These are phyloP conservation scores for Serinus canaria DNA, from an alignment of 2,113 vertebrate genomes.

Conservation along the genomic window DNA sequence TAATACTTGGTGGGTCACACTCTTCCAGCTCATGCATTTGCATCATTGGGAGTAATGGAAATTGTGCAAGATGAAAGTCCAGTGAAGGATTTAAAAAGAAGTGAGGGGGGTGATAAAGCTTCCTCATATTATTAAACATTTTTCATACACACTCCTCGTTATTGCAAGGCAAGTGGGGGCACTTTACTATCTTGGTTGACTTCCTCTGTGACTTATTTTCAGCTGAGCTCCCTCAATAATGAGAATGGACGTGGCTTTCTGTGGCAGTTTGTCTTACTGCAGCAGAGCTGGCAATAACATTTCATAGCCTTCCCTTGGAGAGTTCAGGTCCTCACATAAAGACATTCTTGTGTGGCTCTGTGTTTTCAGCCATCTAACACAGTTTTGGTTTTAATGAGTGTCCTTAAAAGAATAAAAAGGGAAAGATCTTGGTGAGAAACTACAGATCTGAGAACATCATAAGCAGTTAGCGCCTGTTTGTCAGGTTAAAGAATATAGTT, in stretches of 20 bases:
- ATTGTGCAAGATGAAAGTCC: background rate
- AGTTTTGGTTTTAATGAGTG: background rate
- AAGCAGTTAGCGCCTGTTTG: background rate
- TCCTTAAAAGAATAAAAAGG: background rate
- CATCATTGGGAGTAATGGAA: background rate
- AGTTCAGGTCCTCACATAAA: background rate
- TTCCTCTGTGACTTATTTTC: conserved; percentile 15
- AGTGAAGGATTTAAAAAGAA: background rate
- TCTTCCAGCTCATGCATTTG: background rate
- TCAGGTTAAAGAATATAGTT: background rate
- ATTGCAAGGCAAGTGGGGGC: background rate
- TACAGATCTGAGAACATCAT: background rate
- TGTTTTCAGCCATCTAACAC: background rate
- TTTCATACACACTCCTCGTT: background rate
- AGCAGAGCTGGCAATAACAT: background rate
- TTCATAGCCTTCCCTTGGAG: background rate
- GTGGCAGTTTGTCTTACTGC: background rate
- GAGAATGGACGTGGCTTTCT: background rate
- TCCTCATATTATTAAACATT: background rate
- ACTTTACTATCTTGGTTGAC: background rate
- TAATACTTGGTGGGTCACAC: background rate
- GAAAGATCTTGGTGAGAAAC: background rate
- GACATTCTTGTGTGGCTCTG: background rate
- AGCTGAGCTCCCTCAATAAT: background rate
- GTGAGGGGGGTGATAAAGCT: background rate